These are phyloP conservation scores for Heteromurus nitidus DNA, from an alignment of 2,888 invertebrate species.

Conservation along the genomic window DNA sequence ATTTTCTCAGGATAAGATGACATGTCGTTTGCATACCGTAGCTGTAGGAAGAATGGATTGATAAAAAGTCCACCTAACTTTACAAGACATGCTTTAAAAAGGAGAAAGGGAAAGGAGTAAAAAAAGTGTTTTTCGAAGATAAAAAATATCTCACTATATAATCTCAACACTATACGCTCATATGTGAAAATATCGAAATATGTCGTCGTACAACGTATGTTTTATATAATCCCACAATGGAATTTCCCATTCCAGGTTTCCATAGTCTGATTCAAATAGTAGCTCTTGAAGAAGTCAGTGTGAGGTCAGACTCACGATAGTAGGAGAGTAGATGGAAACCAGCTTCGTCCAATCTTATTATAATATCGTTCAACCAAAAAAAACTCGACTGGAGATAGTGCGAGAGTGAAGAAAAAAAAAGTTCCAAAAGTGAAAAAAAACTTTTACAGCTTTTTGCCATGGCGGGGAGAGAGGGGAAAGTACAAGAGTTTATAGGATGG, in stretches of 20 bases:
- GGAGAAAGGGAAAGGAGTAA: no score
- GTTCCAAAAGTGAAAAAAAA: neutral
- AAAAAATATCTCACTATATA: neutral
- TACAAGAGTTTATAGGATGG: neutral
- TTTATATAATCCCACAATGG: conserved; percentile 12
- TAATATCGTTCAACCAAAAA: neutral
- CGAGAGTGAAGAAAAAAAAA: neutral
- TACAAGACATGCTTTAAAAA: no score
- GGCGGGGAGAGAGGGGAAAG: neutral
- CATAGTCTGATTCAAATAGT: neutral
- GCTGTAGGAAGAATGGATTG: no score
- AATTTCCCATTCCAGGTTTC: conserved; percentile 4
- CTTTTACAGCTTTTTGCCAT: neutral
- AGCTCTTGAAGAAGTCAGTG: no score
- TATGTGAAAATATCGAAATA: neutral
- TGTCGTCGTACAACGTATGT: neutral
- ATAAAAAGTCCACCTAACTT: no score
- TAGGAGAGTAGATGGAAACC: no score
- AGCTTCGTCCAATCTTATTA: no score
- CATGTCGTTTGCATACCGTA: no score
- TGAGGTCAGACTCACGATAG: no score
- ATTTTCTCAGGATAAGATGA: no score
- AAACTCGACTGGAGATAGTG: neutral
- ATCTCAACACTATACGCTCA: neutral
- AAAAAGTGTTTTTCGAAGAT: neutral